Evolutionary conservation across 2,888 invertebrate genomes (phyloP).

Genomic region (Eucera pruinosa): DNA sequence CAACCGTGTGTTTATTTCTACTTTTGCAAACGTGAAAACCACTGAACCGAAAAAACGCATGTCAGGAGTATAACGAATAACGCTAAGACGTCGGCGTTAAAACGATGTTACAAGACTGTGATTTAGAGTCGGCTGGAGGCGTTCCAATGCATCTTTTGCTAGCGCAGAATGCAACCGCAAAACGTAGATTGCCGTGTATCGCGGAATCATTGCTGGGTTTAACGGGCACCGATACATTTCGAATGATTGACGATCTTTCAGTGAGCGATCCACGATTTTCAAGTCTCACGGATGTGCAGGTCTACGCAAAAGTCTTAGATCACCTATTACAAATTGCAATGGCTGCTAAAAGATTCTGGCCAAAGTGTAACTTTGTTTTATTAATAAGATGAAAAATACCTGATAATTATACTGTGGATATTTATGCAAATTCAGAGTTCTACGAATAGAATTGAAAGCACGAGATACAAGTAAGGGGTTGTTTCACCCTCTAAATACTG

Average conservation of each 20-base stretch:
- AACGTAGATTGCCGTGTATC: constrained; percentile 14
- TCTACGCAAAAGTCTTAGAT: too few relatives aligned
- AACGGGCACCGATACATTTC: background rate
- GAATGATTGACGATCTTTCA: background rate
- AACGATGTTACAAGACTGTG: background rate
- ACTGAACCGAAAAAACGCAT: background rate
- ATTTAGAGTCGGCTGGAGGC: background rate
- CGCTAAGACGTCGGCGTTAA: background rate
- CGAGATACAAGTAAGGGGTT: too few relatives aligned
- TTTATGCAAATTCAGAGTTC: too few relatives aligned
- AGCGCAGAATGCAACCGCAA: constrained; percentile 14
- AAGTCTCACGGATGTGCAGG: too few relatives aligned
- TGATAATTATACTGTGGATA: too few relatives aligned
- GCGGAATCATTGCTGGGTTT: background rate
- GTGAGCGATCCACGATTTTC: too few relatives aligned
- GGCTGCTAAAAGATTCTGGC: too few relatives aligned
- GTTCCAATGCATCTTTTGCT: background rate
- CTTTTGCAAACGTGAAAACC: background rate
- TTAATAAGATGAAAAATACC: too few relatives aligned
- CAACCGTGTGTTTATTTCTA: background rate
- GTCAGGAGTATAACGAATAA: background rate
- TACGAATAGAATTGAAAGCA: too few relatives aligned
- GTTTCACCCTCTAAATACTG: too few relatives aligned
- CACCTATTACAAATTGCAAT: too few relatives aligned
- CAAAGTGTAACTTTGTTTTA: too few relatives aligned